These are phyloP conservation scores for Epizoanthus stellaris DNA, from an alignment of 92 coral and sea anemone species.

Conservation along the genomic window DNA sequence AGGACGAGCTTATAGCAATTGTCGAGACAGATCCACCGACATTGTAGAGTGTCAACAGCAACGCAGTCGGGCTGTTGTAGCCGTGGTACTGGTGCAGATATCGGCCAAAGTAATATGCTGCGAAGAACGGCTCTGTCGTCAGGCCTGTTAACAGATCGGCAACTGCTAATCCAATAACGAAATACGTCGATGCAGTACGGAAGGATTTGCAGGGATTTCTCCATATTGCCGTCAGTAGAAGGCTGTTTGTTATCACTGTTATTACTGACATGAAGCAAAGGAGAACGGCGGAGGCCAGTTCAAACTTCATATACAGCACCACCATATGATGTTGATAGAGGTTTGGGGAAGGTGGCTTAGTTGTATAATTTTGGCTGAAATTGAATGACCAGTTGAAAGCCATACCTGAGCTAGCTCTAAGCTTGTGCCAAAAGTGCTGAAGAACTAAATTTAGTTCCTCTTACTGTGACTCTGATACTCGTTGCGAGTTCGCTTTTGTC, in stretches of 20 bases:
- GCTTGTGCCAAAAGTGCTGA: too few relatives aligned
- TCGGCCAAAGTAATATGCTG: slow-evolving; percentile 63
- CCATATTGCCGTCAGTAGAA: slow-evolving; percentile 72
- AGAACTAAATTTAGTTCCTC: too few relatives aligned
- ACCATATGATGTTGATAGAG: slow-evolving; percentile 23
- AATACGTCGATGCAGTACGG: slow-evolving; percentile 74
- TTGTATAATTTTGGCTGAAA: neutral
- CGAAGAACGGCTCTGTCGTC: slow-evolving; percentile 86
- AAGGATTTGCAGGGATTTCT: slow-evolving; percentile 76
- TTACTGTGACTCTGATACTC: too few relatives aligned
- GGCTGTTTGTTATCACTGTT: slow-evolving; percentile 74
- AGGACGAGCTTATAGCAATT: slow-evolving; percentile 87
- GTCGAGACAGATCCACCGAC: slow-evolving; percentile 79
- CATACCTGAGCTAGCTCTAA: neutral
- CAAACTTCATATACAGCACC: slow-evolving; percentile 69
- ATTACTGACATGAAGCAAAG: slow-evolving; percentile 64
- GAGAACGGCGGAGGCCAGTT: slow-evolving; percentile 72
- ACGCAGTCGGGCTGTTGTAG: slow-evolving; percentile 5
- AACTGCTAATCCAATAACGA: slow-evolving; percentile 78
- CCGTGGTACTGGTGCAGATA: slow-evolving; percentile 28
- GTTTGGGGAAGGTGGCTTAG: neutral
- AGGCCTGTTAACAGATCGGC: slow-evolving; percentile 80
- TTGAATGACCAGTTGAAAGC: neutral
- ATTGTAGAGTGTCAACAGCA: slow-evolving; percentile 36
- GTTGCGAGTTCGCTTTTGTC: too few relatives aligned